A percentile compares a stretch with the other conserved stretches of the same genome.
Evolutionary conservation across 1,140 invertebrate species (phyloP).

Genomic region (Caenorhabditis inopinata): DNA sequence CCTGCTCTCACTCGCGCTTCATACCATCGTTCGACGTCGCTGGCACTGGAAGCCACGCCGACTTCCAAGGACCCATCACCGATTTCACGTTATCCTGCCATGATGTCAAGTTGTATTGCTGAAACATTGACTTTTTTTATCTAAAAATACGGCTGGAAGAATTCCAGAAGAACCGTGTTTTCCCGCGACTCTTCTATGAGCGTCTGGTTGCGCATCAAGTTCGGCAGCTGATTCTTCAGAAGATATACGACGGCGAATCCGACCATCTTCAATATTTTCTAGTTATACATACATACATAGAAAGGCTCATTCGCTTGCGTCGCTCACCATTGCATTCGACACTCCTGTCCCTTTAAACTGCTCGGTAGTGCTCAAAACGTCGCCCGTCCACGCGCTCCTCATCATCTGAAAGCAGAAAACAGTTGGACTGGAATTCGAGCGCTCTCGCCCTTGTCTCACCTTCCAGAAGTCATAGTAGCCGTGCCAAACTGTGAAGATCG

Average conservation of each 20-base stretch:
- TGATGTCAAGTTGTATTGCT: not conserved
- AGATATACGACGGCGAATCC: not conserved
- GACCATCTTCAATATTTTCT: not conserved
- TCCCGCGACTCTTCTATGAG: constrained; percentile 30
- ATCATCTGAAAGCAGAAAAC: not conserved
- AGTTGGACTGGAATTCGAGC: not conserved
- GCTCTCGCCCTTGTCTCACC: not conserved
- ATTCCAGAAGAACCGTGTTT: not conserved
- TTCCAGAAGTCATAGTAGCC: constrained; percentile 1
- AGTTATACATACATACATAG: not conserved
- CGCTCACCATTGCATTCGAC: constrained; percentile 15
- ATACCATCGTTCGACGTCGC: no score
- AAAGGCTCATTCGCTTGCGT: not conserved
- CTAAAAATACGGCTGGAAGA: not conserved
- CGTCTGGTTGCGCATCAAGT: constrained; percentile 1
- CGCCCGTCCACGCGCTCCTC: not conserved
- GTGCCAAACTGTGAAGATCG: constrained; percentile 8
- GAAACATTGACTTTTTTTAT: not conserved
- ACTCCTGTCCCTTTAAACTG: constrained; percentile 26
- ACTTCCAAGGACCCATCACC: constrained; percentile 6
- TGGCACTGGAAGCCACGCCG: not conserved
- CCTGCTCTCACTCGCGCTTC: no score
- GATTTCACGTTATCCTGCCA: constrained; percentile 21
- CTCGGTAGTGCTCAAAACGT: not conserved
- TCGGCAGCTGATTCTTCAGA: constrained; percentile 19